phyloP scores from a whole-genome alignment of 1,140 invertebrate species.

The Platyscapa corneri region DNA sequence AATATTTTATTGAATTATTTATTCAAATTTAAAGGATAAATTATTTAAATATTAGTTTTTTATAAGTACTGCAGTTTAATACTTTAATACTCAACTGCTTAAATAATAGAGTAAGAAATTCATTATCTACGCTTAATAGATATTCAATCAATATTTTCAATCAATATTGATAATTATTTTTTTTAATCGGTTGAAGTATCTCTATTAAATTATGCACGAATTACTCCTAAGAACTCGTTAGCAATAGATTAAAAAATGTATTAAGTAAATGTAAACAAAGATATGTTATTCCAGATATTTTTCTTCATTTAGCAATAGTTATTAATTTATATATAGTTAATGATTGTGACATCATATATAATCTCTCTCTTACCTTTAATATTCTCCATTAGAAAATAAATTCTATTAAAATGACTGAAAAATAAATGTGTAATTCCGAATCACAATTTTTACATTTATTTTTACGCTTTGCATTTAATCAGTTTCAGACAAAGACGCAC shows the following conservation, averaged over 20 bases:
- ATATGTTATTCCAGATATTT: neutral
- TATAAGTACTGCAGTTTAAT: neutral
- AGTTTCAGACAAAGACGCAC: neutral
- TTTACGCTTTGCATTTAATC: neutral
- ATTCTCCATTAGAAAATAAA: no score
- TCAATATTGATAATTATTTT: no score
- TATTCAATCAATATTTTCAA: no score
- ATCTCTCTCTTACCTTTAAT: neutral
- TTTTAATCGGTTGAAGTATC: neutral
- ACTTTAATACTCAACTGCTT: no score
- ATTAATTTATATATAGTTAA: neutral
- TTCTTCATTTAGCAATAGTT: neutral
- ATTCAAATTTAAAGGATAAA: neutral
- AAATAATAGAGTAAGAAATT: no score
- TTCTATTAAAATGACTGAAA: no score
- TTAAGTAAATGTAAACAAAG: neutral
- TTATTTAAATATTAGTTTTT: neutral
- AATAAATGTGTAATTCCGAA: no score
- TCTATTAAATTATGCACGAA: neutral
- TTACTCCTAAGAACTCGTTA: neutral
- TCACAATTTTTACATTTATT: no score
- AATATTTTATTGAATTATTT: neutral
- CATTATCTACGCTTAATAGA: no score
- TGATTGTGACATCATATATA: neutral
- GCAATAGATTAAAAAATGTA: neutral